Evolutionary conservation across 2,797 vertebrate genomes (phyloP), one percentile per base, ranked within the genome.

Genomic region (Anguilla marmorata): DNA sequence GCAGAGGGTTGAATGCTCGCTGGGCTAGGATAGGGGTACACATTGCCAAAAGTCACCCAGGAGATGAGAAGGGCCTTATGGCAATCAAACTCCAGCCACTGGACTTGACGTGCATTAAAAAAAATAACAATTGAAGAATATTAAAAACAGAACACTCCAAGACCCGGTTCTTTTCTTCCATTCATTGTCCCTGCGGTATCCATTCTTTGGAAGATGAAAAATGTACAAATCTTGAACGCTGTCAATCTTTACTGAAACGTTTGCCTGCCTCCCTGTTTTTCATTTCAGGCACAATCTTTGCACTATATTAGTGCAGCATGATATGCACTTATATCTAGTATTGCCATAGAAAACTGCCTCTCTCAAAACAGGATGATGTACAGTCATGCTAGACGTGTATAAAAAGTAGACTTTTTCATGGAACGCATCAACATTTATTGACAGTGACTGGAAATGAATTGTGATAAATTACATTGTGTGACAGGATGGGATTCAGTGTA

Each of bases 231-330:
- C 95, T 92, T 93, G 90, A 94, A 95, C 91, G 93, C 93, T 92
- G 92, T 92, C 95, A 2, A 86, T 96, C 94, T 96, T 93, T 96
- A 96, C 94, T 93, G 95, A 94, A 94, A 95, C 94, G 92, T 92
- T 96, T 94, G 96, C 96, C 97, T 96, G 94, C 92, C 95, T 94
- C 94, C 95, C 94, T 96, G 95, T 94, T 94, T 95, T 96, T 95
- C 90, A 92, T 95, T 96, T 96, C 97, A 97, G 97, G 96, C 96
- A 93, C 96, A 95, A 97, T 97, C 96, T 82, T 97, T 97, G 98
- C 98, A 99, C 98, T 99, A 99, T 98, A 98, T 99, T 99, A 99
- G 98, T 99, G 98, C 98, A 97, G 97, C 97, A 97, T 97, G 97
- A 97, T 97, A 97, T 97, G 97, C 97, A 97, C 95, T 97, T 93